phyloP scores from a whole-genome alignment of 2,888 invertebrate genomes.

The Lissonota sp. region DNA sequence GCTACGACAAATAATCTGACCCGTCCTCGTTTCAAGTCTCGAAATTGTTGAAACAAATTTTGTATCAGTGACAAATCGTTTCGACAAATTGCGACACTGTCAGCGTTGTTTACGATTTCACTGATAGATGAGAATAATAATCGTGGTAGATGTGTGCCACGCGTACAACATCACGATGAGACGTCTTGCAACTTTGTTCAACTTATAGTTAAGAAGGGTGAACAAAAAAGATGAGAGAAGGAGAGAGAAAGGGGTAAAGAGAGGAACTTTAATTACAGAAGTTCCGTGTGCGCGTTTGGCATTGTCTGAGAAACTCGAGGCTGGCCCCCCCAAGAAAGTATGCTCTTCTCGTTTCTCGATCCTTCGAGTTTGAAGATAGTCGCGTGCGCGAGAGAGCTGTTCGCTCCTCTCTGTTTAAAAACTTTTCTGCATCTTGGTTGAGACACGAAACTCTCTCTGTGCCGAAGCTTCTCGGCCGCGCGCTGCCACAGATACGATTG shows the following conservation, averaged over 20 bases:
- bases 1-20: constrained; percentile 8
- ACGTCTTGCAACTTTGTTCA: constrained; percentile 71
- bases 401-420: constrained; percentile 61
- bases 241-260: constrained; percentile 41
- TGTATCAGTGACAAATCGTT: neutral
- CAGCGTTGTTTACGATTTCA: neutral
- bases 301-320: constrained; percentile 79
- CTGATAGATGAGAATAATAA: constrained; percentile 3
- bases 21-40: neutral
- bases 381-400: neutral
- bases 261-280: constrained; percentile 80
- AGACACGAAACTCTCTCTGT: constrained; percentile 54
- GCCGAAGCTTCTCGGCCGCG: constrained; percentile 29
- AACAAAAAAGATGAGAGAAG: constrained; percentile 26
- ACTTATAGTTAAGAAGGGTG: constrained; percentile 70
- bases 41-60: neutral
- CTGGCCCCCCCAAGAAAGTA: constrained; percentile 74
- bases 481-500: constrained; percentile 60
- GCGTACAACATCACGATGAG: constrained; percentile 42
- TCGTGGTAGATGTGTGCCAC: constrained; percentile 29
- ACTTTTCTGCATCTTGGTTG: constrained; percentile 77
- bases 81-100: neutral
- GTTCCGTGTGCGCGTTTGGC: constrained; percentile 71
- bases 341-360: constrained; percentile 33
- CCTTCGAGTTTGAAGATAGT: neutral